Evolutionary conservation across 2,888 invertebrate species (phyloP).

Genomic region (Alloplasta piceator): DNA sequence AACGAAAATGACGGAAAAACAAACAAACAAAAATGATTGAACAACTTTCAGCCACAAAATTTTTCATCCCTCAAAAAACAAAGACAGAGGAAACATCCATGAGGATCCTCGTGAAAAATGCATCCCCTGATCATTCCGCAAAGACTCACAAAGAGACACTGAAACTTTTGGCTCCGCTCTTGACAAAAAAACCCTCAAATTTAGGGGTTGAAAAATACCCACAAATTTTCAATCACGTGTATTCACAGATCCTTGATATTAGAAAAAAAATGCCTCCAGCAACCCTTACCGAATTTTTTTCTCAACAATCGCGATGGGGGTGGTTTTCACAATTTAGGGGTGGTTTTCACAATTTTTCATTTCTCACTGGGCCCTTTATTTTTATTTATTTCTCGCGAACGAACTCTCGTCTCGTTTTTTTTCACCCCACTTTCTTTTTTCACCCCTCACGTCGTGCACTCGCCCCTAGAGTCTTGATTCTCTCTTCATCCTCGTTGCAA

Average conservation of each 20-base stretch:
- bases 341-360: no score
- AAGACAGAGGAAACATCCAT: neutral
- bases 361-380: no score
- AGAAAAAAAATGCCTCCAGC: no score
- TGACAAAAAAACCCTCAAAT: neutral
- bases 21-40: conserved; percentile 8
- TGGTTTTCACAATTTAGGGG: no score
- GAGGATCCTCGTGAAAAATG: neutral
- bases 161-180: neutral
- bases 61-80: neutral
- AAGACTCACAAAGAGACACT: neutral
- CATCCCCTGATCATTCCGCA: neutral
- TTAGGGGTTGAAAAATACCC: no score
- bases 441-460: conserved; percentile 29
- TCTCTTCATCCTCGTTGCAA: conserved; percentile 20
- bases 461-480: conserved; percentile 12
- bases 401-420: no score
- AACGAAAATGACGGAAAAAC: no score
- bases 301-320: no score
- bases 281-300: no score
- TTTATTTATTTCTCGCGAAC: no score
- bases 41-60: neutral
- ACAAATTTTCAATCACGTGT: no score
- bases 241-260: no score
- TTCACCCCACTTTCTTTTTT: neutral